Evolutionary conservation across 2,113 vertebrate species (phyloP).

Genomic region (Lathamus discolor): DNA sequence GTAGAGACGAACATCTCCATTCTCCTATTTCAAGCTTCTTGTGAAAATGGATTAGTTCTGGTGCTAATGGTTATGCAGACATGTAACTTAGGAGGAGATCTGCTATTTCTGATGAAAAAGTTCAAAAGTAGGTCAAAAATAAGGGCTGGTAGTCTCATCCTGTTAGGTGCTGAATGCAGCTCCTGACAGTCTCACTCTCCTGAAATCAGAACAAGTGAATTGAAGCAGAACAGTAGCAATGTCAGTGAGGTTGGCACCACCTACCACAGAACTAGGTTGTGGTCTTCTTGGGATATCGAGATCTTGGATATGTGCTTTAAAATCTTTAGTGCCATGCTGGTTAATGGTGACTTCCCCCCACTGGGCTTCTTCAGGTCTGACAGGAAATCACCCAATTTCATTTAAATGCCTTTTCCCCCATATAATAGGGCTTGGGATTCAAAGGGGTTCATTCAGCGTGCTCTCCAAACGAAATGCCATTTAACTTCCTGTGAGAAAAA

Average conservation of each 20-base stretch:
- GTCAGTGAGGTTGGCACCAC: not conserved
- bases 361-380: not conserved
- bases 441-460: not conserved
- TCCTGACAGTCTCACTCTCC: not conserved
- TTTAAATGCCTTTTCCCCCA: not conserved
- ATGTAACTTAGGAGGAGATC: not conserved
- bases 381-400: not conserved
- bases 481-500: slow-evolving; percentile 14
- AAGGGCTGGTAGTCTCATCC: not conserved
- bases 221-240: not conserved
- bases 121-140: not conserved
- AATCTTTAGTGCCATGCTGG: not conserved
- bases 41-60: not conserved
- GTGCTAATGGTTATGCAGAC: not conserved
- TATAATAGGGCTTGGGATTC: not conserved
- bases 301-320: not conserved
- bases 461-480: not conserved
- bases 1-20: not conserved
- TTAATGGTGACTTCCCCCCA: not conserved
- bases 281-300: not conserved
- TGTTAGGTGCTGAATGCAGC: not conserved
- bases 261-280: not conserved
- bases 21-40: not conserved
- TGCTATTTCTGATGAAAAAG: not conserved
- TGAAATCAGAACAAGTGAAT: not conserved